Base-by-base conservation (phyloP, 2,888 invertebrate genomes). In the Sesamia inferens region DNA sequence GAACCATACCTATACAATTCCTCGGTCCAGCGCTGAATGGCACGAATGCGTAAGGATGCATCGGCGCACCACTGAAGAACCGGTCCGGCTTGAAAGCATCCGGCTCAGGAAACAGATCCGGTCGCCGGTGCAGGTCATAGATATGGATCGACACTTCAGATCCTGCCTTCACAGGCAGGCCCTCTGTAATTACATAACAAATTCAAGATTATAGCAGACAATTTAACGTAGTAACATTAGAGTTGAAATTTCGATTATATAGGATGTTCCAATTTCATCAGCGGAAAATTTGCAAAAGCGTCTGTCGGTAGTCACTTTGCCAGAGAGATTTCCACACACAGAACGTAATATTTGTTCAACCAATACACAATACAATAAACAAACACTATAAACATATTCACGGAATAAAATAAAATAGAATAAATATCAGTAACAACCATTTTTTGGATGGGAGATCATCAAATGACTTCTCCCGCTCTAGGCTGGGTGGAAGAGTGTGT, bases 1-100 rank as follows among this genome's bases (percentile, higher is more conserved):
- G 39, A 39, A 51, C 5, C 81, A 88, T 91, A 97, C 97, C 97
- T 74, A 97, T 97, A 86, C 97, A 97, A 88, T 97, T 97, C 59
- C 97, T 95, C 0, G 97, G 96, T 0, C 97, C 97, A 0, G 97
- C 97, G 83, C 97, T 97, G 81, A 97, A 97, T 0, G 97, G 97
- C 66, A 97, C 95, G 82, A 96, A 97, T 0, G 97, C 95, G 82
- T 96, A 97, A 0, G 97, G 97, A 92, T 97, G 97, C 59, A 97
- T 93, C 8, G 86, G 76, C 11, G 93, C 91, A 39, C 95, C 95
- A 76, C 97, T 96, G 0, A 97, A 96, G 70, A 97, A 93, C 97
- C 95, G 79, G 77, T 98, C 97, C 0, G 97, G 97, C 19, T 97
- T 90, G 93, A 98, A 98, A 78, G 97, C 92, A 58, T 97, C 97